Evolutionary conservation across 2,797 vertebrate genomes (phyloP).

Genomic region (Erpetoichthys calabaricus): DNA sequence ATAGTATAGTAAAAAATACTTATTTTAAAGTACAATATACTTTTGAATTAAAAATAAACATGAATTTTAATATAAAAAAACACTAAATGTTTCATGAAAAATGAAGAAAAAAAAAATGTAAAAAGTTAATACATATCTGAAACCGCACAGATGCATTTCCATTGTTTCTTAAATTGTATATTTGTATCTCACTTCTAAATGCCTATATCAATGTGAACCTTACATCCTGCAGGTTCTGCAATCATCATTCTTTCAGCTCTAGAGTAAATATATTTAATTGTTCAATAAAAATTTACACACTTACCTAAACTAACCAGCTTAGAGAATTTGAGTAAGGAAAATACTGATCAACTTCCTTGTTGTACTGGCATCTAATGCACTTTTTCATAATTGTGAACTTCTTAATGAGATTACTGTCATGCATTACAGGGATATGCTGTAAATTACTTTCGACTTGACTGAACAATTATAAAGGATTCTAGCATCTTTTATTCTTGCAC

Average conservation of each 20-base stretch:
- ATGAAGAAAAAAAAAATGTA: too few species aligned
- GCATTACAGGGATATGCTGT: slow-evolving; percentile 34
- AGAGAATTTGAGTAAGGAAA: slow-evolving; percentile 13
- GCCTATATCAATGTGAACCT: too few species aligned
- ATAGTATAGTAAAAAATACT: too few species aligned
- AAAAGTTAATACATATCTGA: too few species aligned
- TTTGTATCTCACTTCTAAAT: too few species aligned
- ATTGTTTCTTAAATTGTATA: too few species aligned
- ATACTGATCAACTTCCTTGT: slow-evolving; percentile 33
- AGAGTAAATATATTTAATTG: slow-evolving; percentile 13
- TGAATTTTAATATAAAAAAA: too few species aligned
- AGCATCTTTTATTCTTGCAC: slow-evolving; percentile 19
- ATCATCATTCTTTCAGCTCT: background rate
- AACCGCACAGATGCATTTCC: too few species aligned
- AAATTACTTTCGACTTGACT: slow-evolving; percentile 27
- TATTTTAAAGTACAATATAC: too few species aligned
- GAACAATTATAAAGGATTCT: slow-evolving; percentile 23
- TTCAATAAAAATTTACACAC: slow-evolving; percentile 19
- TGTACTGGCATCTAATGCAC: slow-evolving; percentile 31
- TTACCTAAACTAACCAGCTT: slow-evolving; percentile 24
- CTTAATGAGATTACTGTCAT: slow-evolving; percentile 36
- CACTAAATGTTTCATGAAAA: too few species aligned
- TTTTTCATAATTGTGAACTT: slow-evolving; percentile 38
- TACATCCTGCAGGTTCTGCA: background rate
- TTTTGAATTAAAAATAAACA: too few species aligned